phyloP scores from a whole-genome alignment of 2,888 invertebrate genomes.

The Euclidia mi region DNA sequence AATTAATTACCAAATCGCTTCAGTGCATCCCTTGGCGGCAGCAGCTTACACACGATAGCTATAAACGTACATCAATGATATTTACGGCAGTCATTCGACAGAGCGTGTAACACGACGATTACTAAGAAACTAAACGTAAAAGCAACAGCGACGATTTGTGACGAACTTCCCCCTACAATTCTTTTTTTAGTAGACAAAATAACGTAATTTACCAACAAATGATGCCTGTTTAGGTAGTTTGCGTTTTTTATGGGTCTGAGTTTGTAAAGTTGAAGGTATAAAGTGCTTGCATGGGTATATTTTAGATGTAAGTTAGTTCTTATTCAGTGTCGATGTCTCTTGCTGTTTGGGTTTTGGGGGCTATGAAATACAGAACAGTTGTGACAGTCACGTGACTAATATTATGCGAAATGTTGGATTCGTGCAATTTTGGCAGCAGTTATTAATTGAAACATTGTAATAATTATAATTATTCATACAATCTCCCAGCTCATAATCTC shows the following conservation, averaged over 20 bases:
- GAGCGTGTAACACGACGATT: slow-evolving; percentile 79
- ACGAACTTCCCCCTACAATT: slow-evolving; percentile 52
- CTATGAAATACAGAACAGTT: not conserved
- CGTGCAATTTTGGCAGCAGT: too few relatives aligned
- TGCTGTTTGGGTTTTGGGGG: not conserved
- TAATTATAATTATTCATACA: too few relatives aligned
- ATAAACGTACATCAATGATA: slow-evolving; percentile 86
- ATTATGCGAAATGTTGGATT: too few relatives aligned
- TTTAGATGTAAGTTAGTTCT: slow-evolving; percentile 6
- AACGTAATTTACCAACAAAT: slow-evolving; percentile 56
- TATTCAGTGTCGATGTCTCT: not conserved
- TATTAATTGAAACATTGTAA: too few relatives aligned
- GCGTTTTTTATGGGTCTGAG: slow-evolving; percentile 48
- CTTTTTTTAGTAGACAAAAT: slow-evolving; percentile 63
- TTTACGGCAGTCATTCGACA: slow-evolving; percentile 84
- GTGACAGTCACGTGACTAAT: too few relatives aligned
- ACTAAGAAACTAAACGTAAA: slow-evolving; percentile 78
- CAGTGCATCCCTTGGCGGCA: slow-evolving; percentile 29
- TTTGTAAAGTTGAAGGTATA: slow-evolving; percentile 33
- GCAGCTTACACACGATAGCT: slow-evolving; percentile 58
- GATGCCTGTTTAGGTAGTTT: slow-evolving; percentile 55
- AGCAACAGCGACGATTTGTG: slow-evolving; percentile 70
- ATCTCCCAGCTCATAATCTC: too few relatives aligned
- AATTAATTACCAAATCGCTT: slow-evolving; percentile 24
- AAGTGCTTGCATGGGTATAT: slow-evolving; percentile 4